A percentile compares a stretch with the other conserved stretches of the same genome.
phyloP scores from a whole-genome alignment of 2,113 vertebrate species.

The Grallaria varia region DNA sequence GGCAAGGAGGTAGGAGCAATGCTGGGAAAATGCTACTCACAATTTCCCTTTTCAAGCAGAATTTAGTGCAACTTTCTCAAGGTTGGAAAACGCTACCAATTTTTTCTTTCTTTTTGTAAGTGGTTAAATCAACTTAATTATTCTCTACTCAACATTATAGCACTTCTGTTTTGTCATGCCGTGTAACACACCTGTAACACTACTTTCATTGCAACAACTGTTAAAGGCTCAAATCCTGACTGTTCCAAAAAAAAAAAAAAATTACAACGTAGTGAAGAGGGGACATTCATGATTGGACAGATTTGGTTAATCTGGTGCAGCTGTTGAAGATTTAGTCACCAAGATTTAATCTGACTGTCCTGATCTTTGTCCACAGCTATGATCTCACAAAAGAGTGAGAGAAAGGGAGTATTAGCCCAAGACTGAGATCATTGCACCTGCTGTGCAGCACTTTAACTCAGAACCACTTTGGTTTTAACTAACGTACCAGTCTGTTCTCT shows the following conservation, averaged over 20 bases:
- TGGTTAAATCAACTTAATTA: background rate
- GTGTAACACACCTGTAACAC: background rate
- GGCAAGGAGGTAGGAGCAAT: background rate
- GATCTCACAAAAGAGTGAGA: background rate
- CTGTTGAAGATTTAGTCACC: background rate
- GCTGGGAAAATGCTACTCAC: background rate
- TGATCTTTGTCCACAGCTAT: background rate
- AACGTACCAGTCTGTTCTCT: background rate
- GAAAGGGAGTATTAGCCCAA: background rate
- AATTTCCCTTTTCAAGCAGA: background rate
- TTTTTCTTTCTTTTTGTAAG: background rate
- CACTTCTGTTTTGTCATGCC: background rate
- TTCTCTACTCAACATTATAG: background rate
- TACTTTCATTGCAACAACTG: background rate
- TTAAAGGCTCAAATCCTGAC: background rate
- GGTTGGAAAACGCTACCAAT: background rate
- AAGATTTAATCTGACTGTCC: background rate
- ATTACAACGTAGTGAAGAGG: background rate
- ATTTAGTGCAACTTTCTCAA: background rate
- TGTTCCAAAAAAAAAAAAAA: background rate
- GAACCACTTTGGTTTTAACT: background rate
- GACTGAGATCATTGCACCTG: rapidly evolving
- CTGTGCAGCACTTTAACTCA: background rate
- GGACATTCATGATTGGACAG: background rate
- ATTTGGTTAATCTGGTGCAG: background rate